Base-by-base conservation (phyloP, 2,113 vertebrate species). In the Forbesichthys papilliferus region DNA sequence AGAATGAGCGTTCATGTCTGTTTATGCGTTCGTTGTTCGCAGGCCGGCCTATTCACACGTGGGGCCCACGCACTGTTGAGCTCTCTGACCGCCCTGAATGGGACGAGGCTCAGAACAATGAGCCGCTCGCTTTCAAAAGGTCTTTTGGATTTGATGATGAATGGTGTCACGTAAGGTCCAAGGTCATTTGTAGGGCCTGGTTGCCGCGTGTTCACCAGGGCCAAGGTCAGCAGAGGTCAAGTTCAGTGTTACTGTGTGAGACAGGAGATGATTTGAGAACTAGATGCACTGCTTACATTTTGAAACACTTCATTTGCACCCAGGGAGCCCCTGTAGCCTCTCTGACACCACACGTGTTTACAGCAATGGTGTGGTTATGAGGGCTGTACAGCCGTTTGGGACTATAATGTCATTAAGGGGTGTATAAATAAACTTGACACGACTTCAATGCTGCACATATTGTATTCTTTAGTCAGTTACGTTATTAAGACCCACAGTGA, bases 41-140 rank as follows among this genome's bases (percentile, higher is more conserved):
- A 78, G 73, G 57, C 68, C 60, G 57, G 52, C 48, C 67, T 76
- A 84, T 85, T 86, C 84, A 80, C 76, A 68, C 70, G 84, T 75
- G 85, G 79, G 79, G 73, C 83, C 85, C 73, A 6, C 68, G 61
- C 27, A 57, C 64, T 68, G 77, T 73, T 62, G 69, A 79, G 71
- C 59, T 71, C 48, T 48, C 65, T 14, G 58, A 71, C 79, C 53
- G 48, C 27, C 27, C 27, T 53, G 60, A 42, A 42, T 84, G 81
- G 61, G 61, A 61, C 4, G 51, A 51, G 48, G 48, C 48, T 1
- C 61, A 20, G 0, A 16, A 86, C 78, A 84, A 87, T 84, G 59
- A 75, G 81, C 77, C 54, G 36, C 36, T 56, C 69, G 61, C 36
- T 75, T 72, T 84, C 70, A 81, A 80, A 27, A 78, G 63, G 65